Evolutionary conservation across 2,797 vertebrate species (phyloP), one percentile per base, ranked within the genome.

Genomic region (Scolopax bukidnonensis): DNA sequence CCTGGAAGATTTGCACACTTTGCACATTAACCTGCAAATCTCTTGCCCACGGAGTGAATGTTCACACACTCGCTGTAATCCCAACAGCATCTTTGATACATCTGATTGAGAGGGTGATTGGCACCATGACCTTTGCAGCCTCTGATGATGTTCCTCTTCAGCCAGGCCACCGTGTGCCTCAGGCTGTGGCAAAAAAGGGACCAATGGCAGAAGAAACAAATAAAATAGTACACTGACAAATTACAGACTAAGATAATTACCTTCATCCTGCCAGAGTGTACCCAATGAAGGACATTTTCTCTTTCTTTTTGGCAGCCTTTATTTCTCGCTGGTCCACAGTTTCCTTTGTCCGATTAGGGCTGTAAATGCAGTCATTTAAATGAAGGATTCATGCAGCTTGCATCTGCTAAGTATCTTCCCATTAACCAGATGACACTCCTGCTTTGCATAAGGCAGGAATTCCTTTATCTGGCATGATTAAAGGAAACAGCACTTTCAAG

Each of bases 341-440:
- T 93, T 65, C 84, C 43, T 84, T 84, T 95, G 92, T 92, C 86
- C 33, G 1, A 78, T 33, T 18, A 82, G 53, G 67, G 75, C 82
- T 67, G 23, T 78, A 86, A 79, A 53, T 32, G 67, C 50, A 67
- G 61, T 21, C 77, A 23, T 89, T 79, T 63, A 89, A 63, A 82
- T 79, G 81, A 96, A 87, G 84, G 84, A 94, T 96, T 92, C 87
- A 21, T 9, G 70, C 77, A 76, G 95, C 80, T 73, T n/a, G 41
- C n/a, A 76, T 79, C 88, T 74, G 88, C 90, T 95, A 70, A 93
- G 74, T 82, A 79, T 77, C 90, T 73, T 63, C 67, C 95, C 74
- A 87, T 94, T 95, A 88, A 88, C 16, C 86, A 90, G 84, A 76
- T 54, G 80, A 76, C 90, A 76, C 21, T 73, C 63, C 51, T 78